These are phyloP conservation scores for Stratiomys singularior DNA, from an alignment of 2,888 invertebrate genomes.

Conservation along the genomic window DNA sequence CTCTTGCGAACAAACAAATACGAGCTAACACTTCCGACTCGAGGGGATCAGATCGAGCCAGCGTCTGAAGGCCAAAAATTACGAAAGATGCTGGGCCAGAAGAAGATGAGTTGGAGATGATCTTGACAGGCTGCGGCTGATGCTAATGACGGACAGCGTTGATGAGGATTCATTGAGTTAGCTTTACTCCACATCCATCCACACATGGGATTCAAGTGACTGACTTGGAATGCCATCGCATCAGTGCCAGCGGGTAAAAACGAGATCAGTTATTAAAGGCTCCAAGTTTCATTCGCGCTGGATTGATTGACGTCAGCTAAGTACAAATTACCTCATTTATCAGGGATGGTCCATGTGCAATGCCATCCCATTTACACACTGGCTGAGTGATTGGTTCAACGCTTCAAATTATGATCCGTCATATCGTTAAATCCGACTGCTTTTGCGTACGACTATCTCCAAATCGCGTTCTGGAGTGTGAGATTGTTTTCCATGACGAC, in stretches of 20 bases:
- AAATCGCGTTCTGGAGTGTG: no score
- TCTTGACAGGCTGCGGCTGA: constrained; percentile 21
- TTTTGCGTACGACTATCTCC: no score
- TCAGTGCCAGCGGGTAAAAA: constrained; percentile 21
- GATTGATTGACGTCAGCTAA: constrained; percentile 33
- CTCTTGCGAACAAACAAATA: neutral
- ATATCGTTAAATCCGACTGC: neutral
- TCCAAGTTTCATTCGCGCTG: neutral
- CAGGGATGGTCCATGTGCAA: constrained; percentile 24
- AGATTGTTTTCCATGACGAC: no score
- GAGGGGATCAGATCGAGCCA: no score
- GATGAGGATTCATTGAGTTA: constrained; percentile 21
- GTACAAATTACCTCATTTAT: constrained; percentile 45
- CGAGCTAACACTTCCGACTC: no score
- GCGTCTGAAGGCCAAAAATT: no score
- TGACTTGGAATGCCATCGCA: constrained; percentile 1
- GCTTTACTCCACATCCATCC: neutral
- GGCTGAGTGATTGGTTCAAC: constrained; percentile 10
- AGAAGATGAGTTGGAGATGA: constrained; percentile 28
- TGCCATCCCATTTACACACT: constrained; percentile 34
- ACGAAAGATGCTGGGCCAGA: neutral
- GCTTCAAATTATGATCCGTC: constrained; percentile 8
- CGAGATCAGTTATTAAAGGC: constrained; percentile 36
- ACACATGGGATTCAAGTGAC: neutral
- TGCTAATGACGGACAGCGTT: constrained; percentile 31